Conservation (phyloP, 2,113 vertebrate species). For the Mus pahari region DNA sequence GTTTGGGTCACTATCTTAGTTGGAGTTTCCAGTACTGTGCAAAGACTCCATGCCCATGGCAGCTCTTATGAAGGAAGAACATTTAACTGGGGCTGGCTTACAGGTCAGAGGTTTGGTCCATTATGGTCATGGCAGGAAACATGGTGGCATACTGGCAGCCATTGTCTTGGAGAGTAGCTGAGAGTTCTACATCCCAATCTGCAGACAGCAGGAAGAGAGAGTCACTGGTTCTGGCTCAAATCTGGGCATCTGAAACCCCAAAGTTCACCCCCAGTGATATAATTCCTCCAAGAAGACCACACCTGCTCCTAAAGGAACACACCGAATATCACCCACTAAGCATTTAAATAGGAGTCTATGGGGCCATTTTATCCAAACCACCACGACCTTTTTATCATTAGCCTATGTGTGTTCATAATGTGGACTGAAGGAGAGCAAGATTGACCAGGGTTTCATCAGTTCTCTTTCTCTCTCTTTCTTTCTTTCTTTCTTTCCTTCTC, state of each 20-base stretch:
- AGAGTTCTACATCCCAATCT: background rate
- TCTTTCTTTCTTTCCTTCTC: too few relatives aligned
- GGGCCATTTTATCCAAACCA: background rate
- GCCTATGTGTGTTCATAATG: background rate
- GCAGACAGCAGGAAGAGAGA: background rate
- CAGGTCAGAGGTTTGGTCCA: background rate
- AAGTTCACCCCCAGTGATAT: background rate
- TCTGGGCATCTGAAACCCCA: background rate
- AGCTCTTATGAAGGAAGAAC: background rate
- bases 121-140: background rate
- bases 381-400: background rate
- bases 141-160: background rate
- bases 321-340: background rate
- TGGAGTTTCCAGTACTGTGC: background rate
- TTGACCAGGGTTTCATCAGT: background rate
- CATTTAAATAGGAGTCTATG: background rate
- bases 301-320: background rate
- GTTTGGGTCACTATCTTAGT: background rate
- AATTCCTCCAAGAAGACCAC: background rate
- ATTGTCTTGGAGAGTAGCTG: background rate
- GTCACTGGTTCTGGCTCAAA: background rate
- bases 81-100: background rate
- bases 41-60: background rate
- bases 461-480: too few relatives aligned
- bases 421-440: background rate